phyloP scores from a whole-genome alignment of 1,140 invertebrate genomes.

The Drosophila santomea region DNA sequence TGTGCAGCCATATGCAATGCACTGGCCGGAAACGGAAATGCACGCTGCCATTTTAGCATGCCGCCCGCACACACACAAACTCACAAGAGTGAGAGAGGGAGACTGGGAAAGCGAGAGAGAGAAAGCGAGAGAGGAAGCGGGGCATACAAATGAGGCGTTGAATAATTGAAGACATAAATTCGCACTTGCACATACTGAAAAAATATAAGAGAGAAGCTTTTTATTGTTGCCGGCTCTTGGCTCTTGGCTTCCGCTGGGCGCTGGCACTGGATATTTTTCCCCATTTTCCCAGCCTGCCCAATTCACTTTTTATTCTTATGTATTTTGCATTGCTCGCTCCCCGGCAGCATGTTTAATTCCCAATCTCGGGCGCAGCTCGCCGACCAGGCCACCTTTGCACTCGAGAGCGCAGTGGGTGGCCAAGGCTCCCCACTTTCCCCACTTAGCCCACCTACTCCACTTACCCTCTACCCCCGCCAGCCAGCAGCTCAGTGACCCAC shows the following conservation, averaged over 20 bases:
- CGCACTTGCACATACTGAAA: constrained; percentile 66
- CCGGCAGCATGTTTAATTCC: constrained; percentile 76
- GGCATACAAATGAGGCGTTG: constrained; percentile 79
- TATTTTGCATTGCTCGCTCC: constrained; percentile 56
- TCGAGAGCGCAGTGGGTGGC: constrained; percentile 71
- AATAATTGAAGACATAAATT: constrained; percentile 84
- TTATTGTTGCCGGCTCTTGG: constrained; percentile 53
- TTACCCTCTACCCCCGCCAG: constrained; percentile 1
- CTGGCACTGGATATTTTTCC: constrained; percentile 52
- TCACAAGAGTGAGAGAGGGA: not conserved
- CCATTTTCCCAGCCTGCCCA: constrained; percentile 34
- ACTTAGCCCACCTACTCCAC: not conserved
- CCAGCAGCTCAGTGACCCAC: constrained; percentile 63
- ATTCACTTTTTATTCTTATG: constrained; percentile 70
- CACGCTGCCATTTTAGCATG: constrained; percentile 80
- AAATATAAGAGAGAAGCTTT: constrained; percentile 39
- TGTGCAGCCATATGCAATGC: constrained; percentile 74
- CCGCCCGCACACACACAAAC: constrained; percentile 30
- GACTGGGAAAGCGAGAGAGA: not conserved
- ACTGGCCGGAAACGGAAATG: constrained; percentile 80
- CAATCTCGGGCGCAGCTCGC: constrained; percentile 69
- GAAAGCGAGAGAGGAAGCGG: constrained; percentile 35
- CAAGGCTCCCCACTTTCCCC: not conserved
- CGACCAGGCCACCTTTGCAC: constrained; percentile 76
- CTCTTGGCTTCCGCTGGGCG: constrained; percentile 51